A percentile compares a stretch with the other conserved stretches of the same genome.
Evolutionary conservation across 1,140 invertebrate genomes (phyloP).

Genomic region (Wiebesia pumilae): DNA sequence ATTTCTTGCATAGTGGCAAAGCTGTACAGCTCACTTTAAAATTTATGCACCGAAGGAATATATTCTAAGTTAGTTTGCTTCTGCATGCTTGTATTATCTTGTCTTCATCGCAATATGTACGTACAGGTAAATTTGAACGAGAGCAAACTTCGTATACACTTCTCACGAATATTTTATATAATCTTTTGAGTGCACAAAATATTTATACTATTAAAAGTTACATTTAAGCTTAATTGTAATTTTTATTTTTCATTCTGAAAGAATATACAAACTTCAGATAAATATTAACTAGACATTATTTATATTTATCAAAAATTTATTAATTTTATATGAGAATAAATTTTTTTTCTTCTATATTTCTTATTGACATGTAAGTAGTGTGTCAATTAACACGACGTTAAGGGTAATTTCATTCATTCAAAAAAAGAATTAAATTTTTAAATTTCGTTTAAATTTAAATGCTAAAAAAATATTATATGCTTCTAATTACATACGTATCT

Average conservation of each 20-base stretch:
- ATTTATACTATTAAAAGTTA: conserved; percentile 3
- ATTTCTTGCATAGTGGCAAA: conserved; percentile 71
- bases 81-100: conserved; percentile 62
- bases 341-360: too few species aligned
- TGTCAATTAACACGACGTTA: too few species aligned
- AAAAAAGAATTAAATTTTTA: too few species aligned
- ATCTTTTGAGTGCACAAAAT: neutral
- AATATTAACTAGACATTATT: neutral
- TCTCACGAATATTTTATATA: conserved; percentile 20
- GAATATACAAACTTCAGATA: neutral
- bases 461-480: too few species aligned
- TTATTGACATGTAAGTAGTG: too few species aligned
- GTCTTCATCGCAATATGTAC: conserved; percentile 54
- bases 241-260: neutral
- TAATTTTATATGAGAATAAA: too few species aligned
- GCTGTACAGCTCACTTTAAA: conserved; percentile 72
- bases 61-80: conserved; percentile 63
- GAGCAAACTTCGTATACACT: conserved; percentile 7
- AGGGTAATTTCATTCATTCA: too few species aligned
- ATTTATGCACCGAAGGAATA: conserved; percentile 72
- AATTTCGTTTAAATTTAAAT: too few species aligned
- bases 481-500: too few species aligned
- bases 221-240: neutral
- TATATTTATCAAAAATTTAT: too few species aligned
- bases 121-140: neutral